These are phyloP conservation scores for Plagiodera versicolora DNA, from an alignment of 2,888 invertebrate genomes.

Conservation along the genomic window DNA sequence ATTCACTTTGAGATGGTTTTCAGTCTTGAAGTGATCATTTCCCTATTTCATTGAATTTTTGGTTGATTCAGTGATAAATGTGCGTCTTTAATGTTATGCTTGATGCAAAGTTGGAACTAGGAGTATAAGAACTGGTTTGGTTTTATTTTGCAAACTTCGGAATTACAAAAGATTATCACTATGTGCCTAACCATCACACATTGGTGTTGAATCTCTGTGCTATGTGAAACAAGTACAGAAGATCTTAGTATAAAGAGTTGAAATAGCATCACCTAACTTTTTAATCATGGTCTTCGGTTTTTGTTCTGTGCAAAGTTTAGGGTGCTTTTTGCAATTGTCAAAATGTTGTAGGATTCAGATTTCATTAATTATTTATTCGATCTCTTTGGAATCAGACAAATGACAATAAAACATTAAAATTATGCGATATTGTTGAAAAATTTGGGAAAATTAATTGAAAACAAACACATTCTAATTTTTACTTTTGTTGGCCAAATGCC, in stretches of 20 bases:
- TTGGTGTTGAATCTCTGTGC: background rate
- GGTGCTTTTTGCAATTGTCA: background rate
- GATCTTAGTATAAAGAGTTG: background rate
- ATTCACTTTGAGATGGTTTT: background rate
- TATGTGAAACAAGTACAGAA: background rate
- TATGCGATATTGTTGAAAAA: background rate
- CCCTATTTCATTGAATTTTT: background rate
- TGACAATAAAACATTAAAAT: background rate
- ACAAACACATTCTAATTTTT: too few species aligned
- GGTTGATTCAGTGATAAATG: background rate
- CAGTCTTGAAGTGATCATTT: background rate
- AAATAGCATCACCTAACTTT: background rate
- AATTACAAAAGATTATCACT: conserved; percentile 12
- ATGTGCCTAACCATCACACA: conserved; percentile 25
- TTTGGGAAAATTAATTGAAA: background rate
- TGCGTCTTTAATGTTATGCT: too few species aligned
- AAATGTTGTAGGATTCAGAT: background rate
- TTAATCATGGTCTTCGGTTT: too few species aligned
- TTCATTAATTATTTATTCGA: background rate
- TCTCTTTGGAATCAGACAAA: background rate
- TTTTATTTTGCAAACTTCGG: background rate
- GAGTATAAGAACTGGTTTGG: background rate
- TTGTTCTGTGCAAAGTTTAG: background rate
- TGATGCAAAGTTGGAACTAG: too few species aligned
- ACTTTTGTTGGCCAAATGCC: background rate